Conservation (phyloP, 2,113 vertebrate species). For the Gopherus flavomarginatus region DNA sequence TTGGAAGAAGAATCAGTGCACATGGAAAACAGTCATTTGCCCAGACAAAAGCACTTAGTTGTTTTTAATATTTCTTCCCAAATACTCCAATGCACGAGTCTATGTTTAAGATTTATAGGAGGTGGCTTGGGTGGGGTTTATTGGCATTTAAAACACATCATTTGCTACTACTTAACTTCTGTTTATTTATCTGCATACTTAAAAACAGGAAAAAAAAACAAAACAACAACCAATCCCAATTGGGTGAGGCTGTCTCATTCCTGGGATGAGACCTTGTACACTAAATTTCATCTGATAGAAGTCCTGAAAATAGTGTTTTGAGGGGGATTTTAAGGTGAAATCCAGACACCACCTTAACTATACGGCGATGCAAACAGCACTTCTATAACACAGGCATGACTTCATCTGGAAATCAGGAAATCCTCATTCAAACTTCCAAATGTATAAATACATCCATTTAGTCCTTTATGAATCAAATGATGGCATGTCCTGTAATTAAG, state of each 20-base stretch:
- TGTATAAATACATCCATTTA: constrained; percentile 82
- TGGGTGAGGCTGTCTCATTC: not conserved
- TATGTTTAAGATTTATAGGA: constrained; percentile 39
- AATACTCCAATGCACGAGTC: constrained; percentile 7
- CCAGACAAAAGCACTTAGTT: constrained; percentile 15
- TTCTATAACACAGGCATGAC: constrained; percentile 79
- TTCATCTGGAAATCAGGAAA: constrained; percentile 86
- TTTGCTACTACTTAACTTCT: constrained; percentile 34
- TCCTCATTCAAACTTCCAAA: constrained; percentile 82
- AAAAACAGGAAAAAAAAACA: not conserved
- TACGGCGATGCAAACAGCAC: constrained; percentile 59
- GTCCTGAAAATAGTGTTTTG: constrained; percentile 47
- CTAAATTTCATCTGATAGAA: constrained; percentile 22
- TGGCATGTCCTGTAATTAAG: constrained; percentile 81
- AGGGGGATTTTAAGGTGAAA: constrained; percentile 59
- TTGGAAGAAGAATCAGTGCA: not conserved
- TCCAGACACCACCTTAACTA: constrained; percentile 73
- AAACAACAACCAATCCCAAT: not conserved
- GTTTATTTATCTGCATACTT: constrained; percentile 24
- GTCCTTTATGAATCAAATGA: constrained; percentile 80
- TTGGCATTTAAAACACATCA: constrained; percentile 41
- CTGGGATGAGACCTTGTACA: not conserved
- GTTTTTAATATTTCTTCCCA: constrained; percentile 20
- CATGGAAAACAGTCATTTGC: constrained; percentile 39
- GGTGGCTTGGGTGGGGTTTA: constrained; percentile 46